These are phyloP conservation scores for Hololepta plana DNA, from an alignment of 2,888 invertebrate species.

Conservation along the genomic window DNA sequence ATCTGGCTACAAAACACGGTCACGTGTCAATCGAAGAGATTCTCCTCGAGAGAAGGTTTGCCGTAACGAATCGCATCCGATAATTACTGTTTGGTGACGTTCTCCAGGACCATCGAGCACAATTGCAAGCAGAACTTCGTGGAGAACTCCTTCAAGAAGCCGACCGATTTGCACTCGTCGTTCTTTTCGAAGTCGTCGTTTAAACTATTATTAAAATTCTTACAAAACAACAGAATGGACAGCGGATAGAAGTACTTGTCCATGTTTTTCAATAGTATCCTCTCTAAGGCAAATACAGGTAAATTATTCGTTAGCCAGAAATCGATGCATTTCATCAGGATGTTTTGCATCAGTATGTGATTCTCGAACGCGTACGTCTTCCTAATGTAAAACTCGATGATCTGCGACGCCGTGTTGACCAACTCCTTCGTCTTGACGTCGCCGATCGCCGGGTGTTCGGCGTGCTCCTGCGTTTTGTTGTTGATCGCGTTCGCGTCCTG, in stretches of 20 bases:
- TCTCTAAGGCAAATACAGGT: constrained; percentile 24
- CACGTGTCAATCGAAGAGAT: no score
- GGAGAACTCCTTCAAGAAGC: constrained; percentile 27
- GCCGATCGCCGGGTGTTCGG: constrained; percentile 16
- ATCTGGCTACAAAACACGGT: no score
- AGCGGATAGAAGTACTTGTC: constrained; percentile 29
- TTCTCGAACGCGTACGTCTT: constrained; percentile 25
- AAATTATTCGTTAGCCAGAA: constrained; percentile 26
- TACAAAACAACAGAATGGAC: constrained; percentile 27
- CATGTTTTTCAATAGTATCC: constrained; percentile 26
- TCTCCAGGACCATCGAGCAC: constrained; percentile 28
- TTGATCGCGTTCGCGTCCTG: constrained; percentile 9
- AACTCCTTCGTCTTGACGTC: constrained; percentile 19
- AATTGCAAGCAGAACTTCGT: constrained; percentile 29
- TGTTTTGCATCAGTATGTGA: constrained; percentile 28
- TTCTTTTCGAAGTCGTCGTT: constrained; percentile 20
- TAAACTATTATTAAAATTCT: constrained; percentile 23
- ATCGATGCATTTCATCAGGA: constrained; percentile 26
- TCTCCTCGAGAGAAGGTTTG: no score
- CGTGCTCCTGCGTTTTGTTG: constrained; percentile 8
- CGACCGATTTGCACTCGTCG: constrained; percentile 15
- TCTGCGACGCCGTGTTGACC: constrained; percentile 19
- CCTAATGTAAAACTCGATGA: constrained; percentile 26
- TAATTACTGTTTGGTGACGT: constrained; percentile 25
- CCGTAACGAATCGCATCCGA: no score